These are phyloP conservation scores for Cuculus canorus DNA, from an alignment of 2,797 vertebrate genomes.

Conservation along the genomic window DNA sequence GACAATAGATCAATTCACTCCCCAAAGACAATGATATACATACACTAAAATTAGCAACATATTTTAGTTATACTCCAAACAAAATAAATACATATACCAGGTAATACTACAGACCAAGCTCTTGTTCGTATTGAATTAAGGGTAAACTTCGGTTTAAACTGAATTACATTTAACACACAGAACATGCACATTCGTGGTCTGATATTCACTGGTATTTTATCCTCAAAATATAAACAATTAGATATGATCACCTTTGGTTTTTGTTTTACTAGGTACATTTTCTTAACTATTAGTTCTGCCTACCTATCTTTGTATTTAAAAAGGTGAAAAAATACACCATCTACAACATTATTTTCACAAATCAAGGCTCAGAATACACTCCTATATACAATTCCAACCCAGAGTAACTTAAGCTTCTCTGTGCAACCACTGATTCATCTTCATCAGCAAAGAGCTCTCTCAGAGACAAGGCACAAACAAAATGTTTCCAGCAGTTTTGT, in stretches of 20 bases:
- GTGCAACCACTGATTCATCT: background rate
- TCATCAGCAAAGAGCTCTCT: background rate
- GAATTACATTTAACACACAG: background rate
- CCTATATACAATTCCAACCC: background rate
- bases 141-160: background rate
- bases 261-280: background rate
- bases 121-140: background rate
- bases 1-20: background rate
- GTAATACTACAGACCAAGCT: background rate
- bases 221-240: background rate
- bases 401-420: background rate
- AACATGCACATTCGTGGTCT: background rate
- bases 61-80: background rate
- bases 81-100: background rate
- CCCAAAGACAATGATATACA: background rate
- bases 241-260: background rate
- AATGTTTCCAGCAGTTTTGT: background rate
- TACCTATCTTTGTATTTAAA: background rate
- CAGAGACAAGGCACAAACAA: background rate
- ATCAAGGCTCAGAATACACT: background rate
- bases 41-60: background rate
- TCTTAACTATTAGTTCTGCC: background rate
- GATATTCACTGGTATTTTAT: background rate
- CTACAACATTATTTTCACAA: background rate
- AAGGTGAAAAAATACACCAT: accelerated